Conservation (phyloP, 2,797 vertebrate species). For the Coregonus ussuriensis region DNA sequence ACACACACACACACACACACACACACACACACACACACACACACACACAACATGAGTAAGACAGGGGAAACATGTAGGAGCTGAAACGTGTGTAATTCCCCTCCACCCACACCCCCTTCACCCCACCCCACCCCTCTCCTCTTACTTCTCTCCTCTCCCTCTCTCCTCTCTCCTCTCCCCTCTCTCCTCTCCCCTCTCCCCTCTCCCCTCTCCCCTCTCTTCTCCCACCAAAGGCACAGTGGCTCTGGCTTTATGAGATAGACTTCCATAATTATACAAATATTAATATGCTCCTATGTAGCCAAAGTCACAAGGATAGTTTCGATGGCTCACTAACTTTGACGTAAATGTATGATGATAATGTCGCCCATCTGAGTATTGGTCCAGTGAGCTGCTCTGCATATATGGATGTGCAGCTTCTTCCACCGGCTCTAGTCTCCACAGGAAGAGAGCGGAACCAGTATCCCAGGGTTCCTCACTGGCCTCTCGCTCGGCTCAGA, state of each 20-base stretch:
- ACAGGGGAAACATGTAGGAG: conserved; percentile 37
- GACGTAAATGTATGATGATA: conserved; percentile 42
- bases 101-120: conserved; percentile 20
- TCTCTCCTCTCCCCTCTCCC: conserved; percentile 29
- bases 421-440: conserved; percentile 42
- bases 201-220: conserved; percentile 35
- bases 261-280: conserved; percentile 56
- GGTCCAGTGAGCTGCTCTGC: conserved; percentile 43
- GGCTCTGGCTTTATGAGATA: conserved; percentile 50
- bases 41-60: conserved; percentile 30
- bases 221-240: conserved; percentile 57
- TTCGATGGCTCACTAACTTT: conserved; percentile 54
- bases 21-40: conserved; percentile 24
- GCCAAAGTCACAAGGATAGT: conserved; percentile 38
- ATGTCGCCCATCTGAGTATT: not conserved
- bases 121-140: conserved; percentile 18
- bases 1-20: conserved; percentile 7
- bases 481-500: conserved; percentile 33
- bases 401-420: conserved; percentile 14
- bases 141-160: conserved; percentile 23
- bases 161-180: conserved; percentile 24
- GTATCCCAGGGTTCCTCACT: conserved; percentile 56
- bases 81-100: conserved; percentile 67
- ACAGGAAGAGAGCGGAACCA: conserved; percentile 58
- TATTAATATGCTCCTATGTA: conserved; percentile 34